Evolutionary conservation across 1,140 invertebrate species (phyloP), one percentile per base, ranked within the genome.

Genomic region (Calliphora vicina): DNA sequence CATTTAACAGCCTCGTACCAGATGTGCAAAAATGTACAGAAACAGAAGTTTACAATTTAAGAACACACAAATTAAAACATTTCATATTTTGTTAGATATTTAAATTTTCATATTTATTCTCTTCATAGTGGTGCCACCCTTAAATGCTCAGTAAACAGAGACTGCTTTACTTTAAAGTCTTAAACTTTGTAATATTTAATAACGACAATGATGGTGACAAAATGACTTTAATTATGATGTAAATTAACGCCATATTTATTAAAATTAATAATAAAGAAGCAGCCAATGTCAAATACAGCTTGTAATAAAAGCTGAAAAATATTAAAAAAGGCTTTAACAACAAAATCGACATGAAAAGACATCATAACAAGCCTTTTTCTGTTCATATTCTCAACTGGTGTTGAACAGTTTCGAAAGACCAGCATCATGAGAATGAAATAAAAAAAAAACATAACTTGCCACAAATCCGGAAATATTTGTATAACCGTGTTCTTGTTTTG

Each of bases 191-290:
- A 76, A 76, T n/a, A 35, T 78, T 78, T 78, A 78, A 78, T 78
- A 43, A 78, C 74, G 74, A 78, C 74, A 78, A 25, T 78, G 42
- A 78, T 78, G 74, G 74, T 78, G 74, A 78, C 74, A 78, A 78
- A 78, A 78, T 78, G 74, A 78, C 74, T 35, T 25, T 78, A 78
- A 78, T 78, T 43, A 78, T 43, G 42, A 78, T 78, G 74, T 45
- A 78, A 78, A 78, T 78, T 78, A 78, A 23, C 35, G 74, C 25
- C 74, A 45, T 45, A 45, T 78, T 78, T 78, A 45, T 23, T 67
- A 67, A 67, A 57, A 57, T n/a, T 57, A 57, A 17, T 67, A 23
- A 78, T 78, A 43, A 78, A 25, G 35, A 20, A 67, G 9, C n/a
- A 67, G n/a, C 43, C 74, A 78, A 78, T 78, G 74, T 43, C 74